Conservation (phyloP, 2,888 invertebrate genomes). For the Drosophila tanythrix region DNA sequence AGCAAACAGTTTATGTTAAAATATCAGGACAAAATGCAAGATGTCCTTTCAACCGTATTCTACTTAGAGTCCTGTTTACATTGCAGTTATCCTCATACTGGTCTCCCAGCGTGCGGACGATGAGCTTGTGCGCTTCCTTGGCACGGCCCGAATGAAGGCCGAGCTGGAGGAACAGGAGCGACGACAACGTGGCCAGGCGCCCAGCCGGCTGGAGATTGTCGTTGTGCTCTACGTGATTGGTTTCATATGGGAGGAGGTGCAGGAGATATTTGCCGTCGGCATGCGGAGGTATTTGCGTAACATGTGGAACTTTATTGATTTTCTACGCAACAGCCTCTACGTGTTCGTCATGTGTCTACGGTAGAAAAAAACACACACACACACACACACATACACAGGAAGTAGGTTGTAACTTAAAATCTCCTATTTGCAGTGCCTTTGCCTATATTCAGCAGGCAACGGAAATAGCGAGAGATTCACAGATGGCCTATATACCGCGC, state of each 20-base stretch:
- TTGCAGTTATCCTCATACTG: slow-evolving; percentile 93
- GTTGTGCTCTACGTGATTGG: slow-evolving; percentile 94
- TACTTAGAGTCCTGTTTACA: slow-evolving; percentile 19
- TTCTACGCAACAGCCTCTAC: slow-evolving; percentile 95
- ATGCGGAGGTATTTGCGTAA: slow-evolving; percentile 93
- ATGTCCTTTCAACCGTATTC: slow-evolving; percentile 3
- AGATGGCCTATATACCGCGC: slow-evolving; percentile 90
- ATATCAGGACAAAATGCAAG: slow-evolving; percentile 7
- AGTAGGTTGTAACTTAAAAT: not conserved
- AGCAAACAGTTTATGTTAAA: slow-evolving; percentile 25
- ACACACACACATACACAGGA: not conserved
- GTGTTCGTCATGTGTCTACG: slow-evolving; percentile 89
- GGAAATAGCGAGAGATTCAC: slow-evolving; percentile 89
- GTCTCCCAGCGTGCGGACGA: slow-evolving; percentile 96
- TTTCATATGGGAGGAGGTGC: slow-evolving; percentile 96
- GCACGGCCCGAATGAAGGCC: slow-evolving; percentile 89
- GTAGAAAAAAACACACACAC: slow-evolving; percentile 55
- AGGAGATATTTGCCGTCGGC: slow-evolving; percentile 95
- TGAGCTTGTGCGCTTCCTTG: slow-evolving; percentile 89
- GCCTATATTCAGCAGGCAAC: slow-evolving; percentile 91
- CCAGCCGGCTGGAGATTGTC: slow-evolving; percentile 92
- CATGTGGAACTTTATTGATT: slow-evolving; percentile 99
- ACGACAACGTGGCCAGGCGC: slow-evolving; percentile 93
- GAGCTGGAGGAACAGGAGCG: slow-evolving; percentile 87
- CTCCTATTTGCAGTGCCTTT: slow-evolving; percentile 85